A percentile compares a stretch with the other conserved stretches of the same genome.
Conservation (phyloP, 2,113 vertebrate species). For the Sclerurus mexicanus region DNA sequence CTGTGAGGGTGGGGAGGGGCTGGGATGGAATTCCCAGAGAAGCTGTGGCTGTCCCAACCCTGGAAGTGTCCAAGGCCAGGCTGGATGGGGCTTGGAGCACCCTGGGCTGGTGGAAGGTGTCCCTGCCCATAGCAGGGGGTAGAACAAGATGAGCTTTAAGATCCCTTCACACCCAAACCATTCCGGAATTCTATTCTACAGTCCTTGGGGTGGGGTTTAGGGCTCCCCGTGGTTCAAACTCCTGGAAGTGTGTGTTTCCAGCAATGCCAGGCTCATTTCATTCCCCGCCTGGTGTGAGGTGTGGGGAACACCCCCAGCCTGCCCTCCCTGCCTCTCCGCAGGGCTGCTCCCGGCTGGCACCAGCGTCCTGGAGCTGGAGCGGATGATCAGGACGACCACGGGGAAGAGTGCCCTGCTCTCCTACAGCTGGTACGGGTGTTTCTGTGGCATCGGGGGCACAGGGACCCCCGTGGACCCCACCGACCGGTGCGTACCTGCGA, state of each 20-base stretch:
- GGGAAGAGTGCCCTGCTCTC: constrained; percentile 24
- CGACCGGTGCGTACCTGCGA: background rate
- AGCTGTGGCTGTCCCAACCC: background rate
- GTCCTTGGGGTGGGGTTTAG: accelerated
- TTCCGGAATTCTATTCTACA: background rate
- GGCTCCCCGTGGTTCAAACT: accelerated
- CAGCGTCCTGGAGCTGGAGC: constrained; percentile 30
- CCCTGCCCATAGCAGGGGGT: background rate
- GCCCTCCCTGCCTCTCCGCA: background rate
- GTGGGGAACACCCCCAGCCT: accelerated
- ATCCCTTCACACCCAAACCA: background rate
- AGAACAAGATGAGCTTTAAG: background rate
- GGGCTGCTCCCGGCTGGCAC: background rate
- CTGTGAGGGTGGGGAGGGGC: background rate
- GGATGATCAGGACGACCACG: background rate
- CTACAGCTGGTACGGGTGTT: constrained; percentile 54
- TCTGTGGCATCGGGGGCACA: constrained; percentile 41
- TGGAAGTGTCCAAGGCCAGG: background rate
- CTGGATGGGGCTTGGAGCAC: accelerated
- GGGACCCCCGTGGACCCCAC: constrained; percentile 32
- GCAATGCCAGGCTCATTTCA: accelerated
- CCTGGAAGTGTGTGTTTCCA: accelerated
- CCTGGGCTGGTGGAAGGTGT: background rate
- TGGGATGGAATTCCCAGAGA: background rate
- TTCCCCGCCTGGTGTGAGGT: accelerated